A percentile compares a stretch with the other conserved stretches of the same genome.
Conservation (phyloP, 2,113 vertebrate species). For the Eudyptes chrysolophus region DNA sequence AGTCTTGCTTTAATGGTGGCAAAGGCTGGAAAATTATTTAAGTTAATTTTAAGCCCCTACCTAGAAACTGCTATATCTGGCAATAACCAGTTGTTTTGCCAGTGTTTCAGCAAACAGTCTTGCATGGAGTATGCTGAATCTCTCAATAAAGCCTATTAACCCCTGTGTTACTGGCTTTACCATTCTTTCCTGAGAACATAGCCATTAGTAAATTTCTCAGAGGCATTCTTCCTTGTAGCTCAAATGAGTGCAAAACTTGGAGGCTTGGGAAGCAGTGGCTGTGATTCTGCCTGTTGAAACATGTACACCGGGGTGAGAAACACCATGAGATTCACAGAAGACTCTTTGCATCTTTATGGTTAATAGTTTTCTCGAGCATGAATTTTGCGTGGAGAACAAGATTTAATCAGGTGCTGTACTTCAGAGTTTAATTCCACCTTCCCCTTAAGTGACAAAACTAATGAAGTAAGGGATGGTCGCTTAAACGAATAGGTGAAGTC, state of each 20-base stretch:
- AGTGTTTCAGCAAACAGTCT: background rate
- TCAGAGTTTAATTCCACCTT: conserved; percentile 9
- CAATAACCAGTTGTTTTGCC: background rate
- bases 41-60: background rate
- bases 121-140: background rate
- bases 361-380: background rate
- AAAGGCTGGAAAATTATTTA: background rate
- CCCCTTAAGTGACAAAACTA: conserved; percentile 19
- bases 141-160: background rate
- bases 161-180: background rate
- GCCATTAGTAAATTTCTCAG: background rate
- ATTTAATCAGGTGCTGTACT: background rate
- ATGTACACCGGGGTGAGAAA: background rate
- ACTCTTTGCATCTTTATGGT: background rate
- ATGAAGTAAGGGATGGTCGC: background rate
- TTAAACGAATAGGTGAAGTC: background rate
- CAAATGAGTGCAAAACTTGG: background rate
- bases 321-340: background rate
- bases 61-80: background rate
- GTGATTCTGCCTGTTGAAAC: background rate
- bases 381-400: background rate
- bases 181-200: background rate
- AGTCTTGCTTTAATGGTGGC: background rate
- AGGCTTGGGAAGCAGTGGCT: background rate
- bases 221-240: background rate